Percentiles rank a stretch among this genome's conserved stretches.
Evolutionary conservation across 2,113 vertebrate species (phyloP).

Genomic region (Takifugu bimaculatus): DNA sequence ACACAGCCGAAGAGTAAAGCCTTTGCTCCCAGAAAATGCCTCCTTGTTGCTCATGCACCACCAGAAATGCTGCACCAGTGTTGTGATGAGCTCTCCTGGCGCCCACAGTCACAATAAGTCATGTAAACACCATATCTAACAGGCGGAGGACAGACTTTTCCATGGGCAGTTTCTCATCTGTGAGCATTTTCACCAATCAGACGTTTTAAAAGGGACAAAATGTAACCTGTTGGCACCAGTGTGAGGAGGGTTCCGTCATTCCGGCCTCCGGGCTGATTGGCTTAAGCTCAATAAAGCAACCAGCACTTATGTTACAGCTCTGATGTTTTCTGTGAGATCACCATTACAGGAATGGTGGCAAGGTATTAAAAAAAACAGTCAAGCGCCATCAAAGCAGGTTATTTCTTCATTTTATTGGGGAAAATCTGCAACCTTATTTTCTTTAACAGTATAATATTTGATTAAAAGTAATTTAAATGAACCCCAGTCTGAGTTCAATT

Average conservation of each 20-base stretch:
- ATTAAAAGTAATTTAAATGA: too few species aligned
- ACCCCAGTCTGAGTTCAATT: too few species aligned
- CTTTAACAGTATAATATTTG: too few species aligned
- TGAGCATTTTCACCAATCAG: constrained; percentile 39
- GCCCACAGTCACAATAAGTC: constrained; percentile 46
- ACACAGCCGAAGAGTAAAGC: constrained; percentile 81
- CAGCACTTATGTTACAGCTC: constrained; percentile 63
- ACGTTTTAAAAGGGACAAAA: constrained; percentile 57
- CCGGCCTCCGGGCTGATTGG: constrained; percentile 42
- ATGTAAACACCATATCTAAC: constrained; percentile 53
- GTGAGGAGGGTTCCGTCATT: constrained; percentile 42
- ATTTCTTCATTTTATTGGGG: too few species aligned
- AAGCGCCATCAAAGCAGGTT: too few species aligned
- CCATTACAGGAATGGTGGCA: too few species aligned
- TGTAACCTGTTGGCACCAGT: constrained; percentile 43
- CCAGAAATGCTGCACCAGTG: constrained; percentile 50
- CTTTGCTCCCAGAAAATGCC: constrained; percentile 1
- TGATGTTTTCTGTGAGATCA: background rate
- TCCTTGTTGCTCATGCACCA: constrained; percentile 53
- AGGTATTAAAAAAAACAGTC: too few species aligned
- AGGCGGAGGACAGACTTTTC: constrained; percentile 25
- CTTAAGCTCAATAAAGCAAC: constrained; percentile 53
- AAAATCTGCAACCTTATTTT: too few species aligned
- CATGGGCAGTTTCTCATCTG: constrained; percentile 33
- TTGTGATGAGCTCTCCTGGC: constrained; percentile 42